Evolutionary conservation across 2,888 invertebrate species (phyloP), one percentile per base, ranked within the genome.

Genomic region (Busseola fusca): DNA sequence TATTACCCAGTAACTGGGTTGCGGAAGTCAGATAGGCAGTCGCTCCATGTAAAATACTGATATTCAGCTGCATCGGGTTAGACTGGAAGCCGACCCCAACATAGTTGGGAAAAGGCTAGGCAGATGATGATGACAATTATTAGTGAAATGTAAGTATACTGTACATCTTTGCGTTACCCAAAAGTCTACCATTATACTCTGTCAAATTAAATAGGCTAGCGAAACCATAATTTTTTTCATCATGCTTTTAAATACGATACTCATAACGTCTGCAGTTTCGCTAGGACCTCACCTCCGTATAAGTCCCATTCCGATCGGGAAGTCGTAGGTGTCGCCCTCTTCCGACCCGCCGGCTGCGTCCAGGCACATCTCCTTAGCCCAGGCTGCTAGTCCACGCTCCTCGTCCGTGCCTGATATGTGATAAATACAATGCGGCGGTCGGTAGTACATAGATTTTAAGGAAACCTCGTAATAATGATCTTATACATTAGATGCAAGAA

Each of bases 321-420:
- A 97, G 90, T 97, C 97, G 80, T 97, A 97, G 0, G 97, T 97
- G 84, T 94, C 96, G 0, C 93, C 94, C 0, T 85, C 83, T 10
- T 94, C 94, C 1, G 91, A 87, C 9, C 91, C 93, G 25, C 95
- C 95, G 0, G 91, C 92, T 5, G 96, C 92, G 34, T 96, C 94
- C 59, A 97, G 90, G 0, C 96, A 95, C 97, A 97, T 97, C 91
- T 97, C 97, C 59, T 96, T 96, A 0, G 97, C 96, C 98, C 98
- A 98, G 64, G 97, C 97, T 9, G 96, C 96, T n/a, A 98, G 90
- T 0, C 98, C 98, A 14, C 98, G 96, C 87, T 98, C 98, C 84
- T 97, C 97, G 1, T 94, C 94, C 0, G 97, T 97, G 1, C 98
- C 98, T 98, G 34, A n/a, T 16, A n/a, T 34, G 12, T 30, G 6